These are phyloP conservation scores for Caenorhabditis japonica DNA, from an alignment of 2,888 invertebrate species.

Conservation along the genomic window DNA sequence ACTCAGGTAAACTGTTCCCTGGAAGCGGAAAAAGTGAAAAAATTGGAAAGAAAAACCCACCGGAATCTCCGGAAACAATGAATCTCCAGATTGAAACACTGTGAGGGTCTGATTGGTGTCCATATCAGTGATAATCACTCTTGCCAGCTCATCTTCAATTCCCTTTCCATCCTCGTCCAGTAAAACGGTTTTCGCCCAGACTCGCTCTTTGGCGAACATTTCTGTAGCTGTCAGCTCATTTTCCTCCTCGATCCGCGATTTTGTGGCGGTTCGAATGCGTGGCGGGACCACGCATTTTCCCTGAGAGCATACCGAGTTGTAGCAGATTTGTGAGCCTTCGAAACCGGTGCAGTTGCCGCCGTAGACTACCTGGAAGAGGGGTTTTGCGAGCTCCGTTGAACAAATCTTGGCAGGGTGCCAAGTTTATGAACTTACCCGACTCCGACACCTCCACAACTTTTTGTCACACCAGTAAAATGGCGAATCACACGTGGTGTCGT, in stretches of 20 bases:
- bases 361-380: slow-evolving; percentile 50
- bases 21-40: background rate
- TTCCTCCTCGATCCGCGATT: slow-evolving; percentile 41
- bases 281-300: slow-evolving; percentile 53
- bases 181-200: slow-evolving; percentile 74
- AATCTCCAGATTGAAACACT: slow-evolving; percentile 23
- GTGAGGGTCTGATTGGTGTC: slow-evolving; percentile 34
- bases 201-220: slow-evolving; percentile 44
- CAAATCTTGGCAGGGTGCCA: too few species aligned
- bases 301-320: slow-evolving; percentile 68
- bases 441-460: slow-evolving; percentile 67
- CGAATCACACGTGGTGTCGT: slow-evolving; percentile 66
- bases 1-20: slow-evolving; percentile 72
- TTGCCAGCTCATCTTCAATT: slow-evolving; percentile 51
- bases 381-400: background rate
- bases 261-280: slow-evolving; percentile 29
- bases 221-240: background rate
- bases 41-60: slow-evolving; percentile 14
- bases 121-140: slow-evolving; percentile 38
- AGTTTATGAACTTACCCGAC: slow-evolving; percentile 58
- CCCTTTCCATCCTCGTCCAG: slow-evolving; percentile 59
- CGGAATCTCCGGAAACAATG: slow-evolving; percentile 65
- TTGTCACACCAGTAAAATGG: slow-evolving; percentile 72
- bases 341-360: slow-evolving; percentile 76
- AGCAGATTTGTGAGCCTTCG: slow-evolving; percentile 72